Conservation (phyloP, 2,888 invertebrate genomes). For the Amiota communis region DNA sequence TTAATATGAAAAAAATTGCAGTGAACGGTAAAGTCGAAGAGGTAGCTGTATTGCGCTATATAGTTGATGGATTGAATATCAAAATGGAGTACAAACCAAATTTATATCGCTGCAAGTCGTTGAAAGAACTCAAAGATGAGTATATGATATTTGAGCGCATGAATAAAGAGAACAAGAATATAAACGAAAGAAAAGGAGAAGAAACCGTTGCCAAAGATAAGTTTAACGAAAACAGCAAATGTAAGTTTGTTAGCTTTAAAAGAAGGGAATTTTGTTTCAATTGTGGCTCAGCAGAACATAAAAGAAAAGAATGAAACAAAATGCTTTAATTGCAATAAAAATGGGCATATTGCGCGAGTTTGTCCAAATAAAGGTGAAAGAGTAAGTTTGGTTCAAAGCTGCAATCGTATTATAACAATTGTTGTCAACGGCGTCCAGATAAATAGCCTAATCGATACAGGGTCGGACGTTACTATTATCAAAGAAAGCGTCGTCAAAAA, state of each 20-base stretch:
- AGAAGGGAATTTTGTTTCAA: constrained; percentile 17
- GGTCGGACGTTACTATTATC: constrained; percentile 28
- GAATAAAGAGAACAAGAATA: too few relatives aligned
- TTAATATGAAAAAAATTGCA: too few relatives aligned
- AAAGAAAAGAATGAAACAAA: constrained; percentile 27
- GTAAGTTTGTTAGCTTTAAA: too few relatives aligned
- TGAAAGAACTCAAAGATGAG: not conserved
- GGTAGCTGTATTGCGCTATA: too few relatives aligned
- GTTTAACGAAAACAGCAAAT: not conserved
- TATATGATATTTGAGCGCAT: constrained; percentile 6
- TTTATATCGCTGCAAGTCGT: too few relatives aligned
- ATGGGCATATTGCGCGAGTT: constrained; percentile 16
- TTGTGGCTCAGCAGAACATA: constrained; percentile 24
- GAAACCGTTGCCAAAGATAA: not conserved
- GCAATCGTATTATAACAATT: constrained; percentile 9
- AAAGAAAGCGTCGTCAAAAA: constrained; percentile 11
- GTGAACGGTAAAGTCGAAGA: too few relatives aligned
- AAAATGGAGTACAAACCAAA: too few relatives aligned
- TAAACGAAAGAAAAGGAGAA: constrained; percentile 10
- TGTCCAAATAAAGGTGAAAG: constrained; percentile 1
- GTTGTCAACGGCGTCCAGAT: constrained; percentile 10
- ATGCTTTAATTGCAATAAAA: constrained; percentile 27
- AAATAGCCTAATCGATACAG: constrained; percentile 16
- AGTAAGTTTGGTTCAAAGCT: constrained; percentile 9
- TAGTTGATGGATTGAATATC: too few relatives aligned